phyloP scores from a whole-genome alignment of 2,888 invertebrate species.

The Microlaimidae sp. region DNA sequence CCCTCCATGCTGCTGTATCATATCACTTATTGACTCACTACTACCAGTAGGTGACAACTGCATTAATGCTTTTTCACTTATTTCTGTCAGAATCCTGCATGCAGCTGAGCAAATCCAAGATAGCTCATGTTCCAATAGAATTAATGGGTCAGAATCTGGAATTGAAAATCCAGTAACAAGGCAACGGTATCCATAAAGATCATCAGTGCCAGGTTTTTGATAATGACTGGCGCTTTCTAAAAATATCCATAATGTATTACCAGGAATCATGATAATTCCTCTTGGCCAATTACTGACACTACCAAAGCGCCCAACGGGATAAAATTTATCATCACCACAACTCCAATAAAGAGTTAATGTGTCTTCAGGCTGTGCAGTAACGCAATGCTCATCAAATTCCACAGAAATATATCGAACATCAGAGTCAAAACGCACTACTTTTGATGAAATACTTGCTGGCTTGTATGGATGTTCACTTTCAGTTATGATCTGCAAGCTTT shows the following conservation, averaged over 20 bases:
- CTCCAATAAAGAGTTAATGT: slow-evolving; percentile 44
- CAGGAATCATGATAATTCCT: slow-evolving; percentile 38
- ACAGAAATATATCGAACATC: slow-evolving; percentile 75
- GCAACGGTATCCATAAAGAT: slow-evolving; percentile 25
- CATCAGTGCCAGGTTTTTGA: background rate
- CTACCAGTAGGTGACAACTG: too few species aligned
- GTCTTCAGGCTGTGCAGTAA: slow-evolving; percentile 83
- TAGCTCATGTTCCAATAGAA: slow-evolving; percentile 26
- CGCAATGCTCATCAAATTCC: slow-evolving; percentile 78
- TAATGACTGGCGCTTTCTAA: slow-evolving; percentile 72
- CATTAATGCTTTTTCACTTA: slow-evolving; percentile 46
- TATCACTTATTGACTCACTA: slow-evolving; percentile 51
- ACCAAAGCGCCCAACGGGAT: slow-evolving; percentile 35
- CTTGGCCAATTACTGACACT: slow-evolving; percentile 64
- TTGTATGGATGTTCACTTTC: slow-evolving; percentile 93
- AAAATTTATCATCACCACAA: slow-evolving; percentile 25
- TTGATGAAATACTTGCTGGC: slow-evolving; percentile 41
- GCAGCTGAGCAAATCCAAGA: slow-evolving; percentile 28
- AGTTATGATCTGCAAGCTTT: background rate
- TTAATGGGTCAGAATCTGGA: slow-evolving; percentile 11
- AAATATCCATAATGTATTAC: slow-evolving; percentile 77
- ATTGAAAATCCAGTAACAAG: slow-evolving; percentile 24
- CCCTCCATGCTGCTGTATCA: slow-evolving; percentile 35
- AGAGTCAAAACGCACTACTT: slow-evolving; percentile 60
- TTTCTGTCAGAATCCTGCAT: slow-evolving; percentile 25